Evolutionary conservation across 2,888 invertebrate genomes (phyloP).

Genomic region (Plebejus argus): DNA sequence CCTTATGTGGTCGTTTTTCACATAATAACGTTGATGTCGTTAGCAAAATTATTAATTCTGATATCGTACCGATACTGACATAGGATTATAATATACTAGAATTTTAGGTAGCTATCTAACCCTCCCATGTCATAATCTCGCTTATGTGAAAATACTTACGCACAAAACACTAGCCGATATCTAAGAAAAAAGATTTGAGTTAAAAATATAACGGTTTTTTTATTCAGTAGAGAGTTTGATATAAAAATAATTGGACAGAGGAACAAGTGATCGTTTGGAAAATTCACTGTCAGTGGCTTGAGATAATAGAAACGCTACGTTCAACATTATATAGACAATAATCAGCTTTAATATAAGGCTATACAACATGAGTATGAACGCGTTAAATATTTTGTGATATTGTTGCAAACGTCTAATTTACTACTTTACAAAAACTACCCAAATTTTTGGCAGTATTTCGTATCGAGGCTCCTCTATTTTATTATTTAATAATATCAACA

Average conservation of each 20-base stretch:
- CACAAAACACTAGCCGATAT: neutral
- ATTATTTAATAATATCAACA: neutral
- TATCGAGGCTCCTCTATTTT: neutral
- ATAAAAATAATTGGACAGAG: constrained; percentile 3
- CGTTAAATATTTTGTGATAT: neutral
- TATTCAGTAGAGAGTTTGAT: neutral
- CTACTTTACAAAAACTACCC: constrained; percentile 2
- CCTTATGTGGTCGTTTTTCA: no score
- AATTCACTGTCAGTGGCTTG: neutral
- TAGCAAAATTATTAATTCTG: no score
- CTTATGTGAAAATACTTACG: neutral
- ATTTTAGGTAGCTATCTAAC: no score
- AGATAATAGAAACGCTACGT: neutral
- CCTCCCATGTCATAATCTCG: neutral
- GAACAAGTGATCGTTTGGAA: neutral
- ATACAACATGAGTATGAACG: neutral
- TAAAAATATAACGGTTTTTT: neutral
- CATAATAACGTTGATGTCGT: no score
- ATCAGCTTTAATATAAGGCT: neutral
- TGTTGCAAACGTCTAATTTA: neutral
- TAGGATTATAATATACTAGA: no score
- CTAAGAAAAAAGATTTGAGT: neutral
- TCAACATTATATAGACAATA: neutral
- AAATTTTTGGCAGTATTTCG: neutral
- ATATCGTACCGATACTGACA: no score